Conservation (phyloP, 2,888 invertebrate species). For the Latrodectus hesperus region DNA sequence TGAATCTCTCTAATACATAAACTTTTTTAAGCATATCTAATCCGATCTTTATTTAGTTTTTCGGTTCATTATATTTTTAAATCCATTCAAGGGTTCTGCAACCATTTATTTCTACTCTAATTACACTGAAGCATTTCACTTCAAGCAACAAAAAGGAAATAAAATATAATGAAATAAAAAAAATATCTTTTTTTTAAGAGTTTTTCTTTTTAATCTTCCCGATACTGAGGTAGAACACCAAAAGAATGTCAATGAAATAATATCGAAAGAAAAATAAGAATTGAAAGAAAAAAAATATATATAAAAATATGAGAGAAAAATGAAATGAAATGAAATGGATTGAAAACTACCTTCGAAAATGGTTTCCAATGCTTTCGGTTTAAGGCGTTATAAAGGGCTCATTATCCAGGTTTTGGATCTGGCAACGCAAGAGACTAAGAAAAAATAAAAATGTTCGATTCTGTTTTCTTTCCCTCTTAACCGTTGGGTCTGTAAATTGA, state of each 20-base stretch:
- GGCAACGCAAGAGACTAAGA: constrained; percentile 5
- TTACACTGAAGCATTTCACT: constrained; percentile 53
- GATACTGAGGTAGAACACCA: constrained; percentile 18
- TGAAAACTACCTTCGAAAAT: constrained; percentile 55
- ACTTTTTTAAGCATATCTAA: constrained; percentile 11
- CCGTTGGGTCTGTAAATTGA: constrained; percentile 39
- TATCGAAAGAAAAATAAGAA: constrained; percentile 11
- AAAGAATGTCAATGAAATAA: constrained; percentile 20
- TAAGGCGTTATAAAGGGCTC: constrained; percentile 61
- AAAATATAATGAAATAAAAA: constrained; percentile 24
- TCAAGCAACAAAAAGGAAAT: constrained; percentile 10
- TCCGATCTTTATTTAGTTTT: not conserved
- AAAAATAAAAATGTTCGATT: constrained; percentile 24
- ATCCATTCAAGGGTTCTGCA: constrained; percentile 41
- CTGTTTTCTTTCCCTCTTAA: constrained; percentile 29
- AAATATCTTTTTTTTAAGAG: constrained; percentile 4
- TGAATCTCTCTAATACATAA: constrained; percentile 7
- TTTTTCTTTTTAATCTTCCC: not conserved
- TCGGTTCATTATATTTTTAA: constrained; percentile 28
- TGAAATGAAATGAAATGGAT: constrained; percentile 41
- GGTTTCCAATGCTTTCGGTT: constrained; percentile 58
- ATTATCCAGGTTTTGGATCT: constrained; percentile 49
- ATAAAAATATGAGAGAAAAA: constrained; percentile 6
- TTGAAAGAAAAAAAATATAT: constrained; percentile 5
- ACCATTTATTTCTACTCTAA: constrained; percentile 57